Evolutionary conservation across 2,113 vertebrate genomes (phyloP), one percentile per base, ranked within the genome.

Genomic region (Formicarius rufipectus): DNA sequence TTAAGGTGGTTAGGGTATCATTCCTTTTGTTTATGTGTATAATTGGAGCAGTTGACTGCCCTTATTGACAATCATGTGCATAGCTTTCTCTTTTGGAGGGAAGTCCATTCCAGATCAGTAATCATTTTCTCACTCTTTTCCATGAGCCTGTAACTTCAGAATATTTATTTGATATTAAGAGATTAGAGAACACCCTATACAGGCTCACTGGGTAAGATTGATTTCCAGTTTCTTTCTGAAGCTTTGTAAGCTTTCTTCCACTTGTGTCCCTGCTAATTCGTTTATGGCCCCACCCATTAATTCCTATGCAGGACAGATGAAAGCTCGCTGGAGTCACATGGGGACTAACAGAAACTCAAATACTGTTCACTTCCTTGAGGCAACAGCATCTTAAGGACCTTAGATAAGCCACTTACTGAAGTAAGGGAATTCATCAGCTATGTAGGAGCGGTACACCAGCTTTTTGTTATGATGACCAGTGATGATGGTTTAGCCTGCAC

Each of bases 311-410:
- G 42, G 59, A 52, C 30, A 56, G 22, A 24, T 53, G 31, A 19
- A 23, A 63, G 37, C 45, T 63, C 1, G 0, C 23, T 83, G 23
- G 33, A 53, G 25, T 63, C 30, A 40, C 0, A 0, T 22, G 42
- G 30, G 7, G 25, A 49, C 33, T 63, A 33, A 56, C 5, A 69
- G 13, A 76, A 92, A 68, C 23, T 31, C 22, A 72, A 82, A 82
- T 44, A 66, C 18, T 31, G 45, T 50, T 55, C 20, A 45, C 45
- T 90, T 91, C 42, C 33, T 69, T 88, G 60, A 52, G 33, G 35
- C 56, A 82, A 9, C 30, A 89, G 17, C 42, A 49, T 55, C 31
- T 37, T 88, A 49, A 62, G 23, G 47, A 71, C 28, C 28, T 80
- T 31, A 12, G 15, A 53, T 44, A 79, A 88, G 28, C 55, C 35